Evolutionary conservation across 2,113 vertebrate genomes (phyloP).

Genomic region (Scomber colias): DNA sequence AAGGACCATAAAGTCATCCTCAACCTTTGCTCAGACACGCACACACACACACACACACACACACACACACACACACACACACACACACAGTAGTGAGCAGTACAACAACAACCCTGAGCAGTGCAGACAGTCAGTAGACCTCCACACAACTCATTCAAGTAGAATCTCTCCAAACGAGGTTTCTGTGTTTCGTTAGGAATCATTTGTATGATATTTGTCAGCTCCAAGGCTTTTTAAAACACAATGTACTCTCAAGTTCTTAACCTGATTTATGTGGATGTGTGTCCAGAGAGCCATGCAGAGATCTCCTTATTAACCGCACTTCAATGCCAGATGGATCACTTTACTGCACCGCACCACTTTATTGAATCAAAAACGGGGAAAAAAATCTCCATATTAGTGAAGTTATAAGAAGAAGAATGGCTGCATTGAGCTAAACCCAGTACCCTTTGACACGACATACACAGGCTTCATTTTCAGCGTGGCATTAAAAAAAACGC

Average conservation of each 20-base stretch:
- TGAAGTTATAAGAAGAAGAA: conserved; percentile 37
- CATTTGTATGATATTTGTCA: conserved; percentile 56
- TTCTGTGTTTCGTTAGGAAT: conserved; percentile 31
- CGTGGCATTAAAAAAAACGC: conserved; percentile 1
- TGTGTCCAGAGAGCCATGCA: conserved; percentile 9
- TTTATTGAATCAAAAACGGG: conserved; percentile 26
- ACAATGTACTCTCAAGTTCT: conserved; percentile 24
- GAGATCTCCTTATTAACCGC: conserved; percentile 42
- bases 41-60: too few species aligned
- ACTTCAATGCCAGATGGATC: conserved; percentile 33
- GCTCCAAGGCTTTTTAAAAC: conserved; percentile 47
- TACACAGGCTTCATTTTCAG: conserved; percentile 1
- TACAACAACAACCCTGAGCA: conserved; percentile 17
- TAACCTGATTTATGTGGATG: conserved; percentile 37
- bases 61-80: too few species aligned
- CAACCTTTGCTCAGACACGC: background rate
- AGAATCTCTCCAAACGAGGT: conserved; percentile 29
- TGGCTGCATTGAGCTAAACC: conserved; percentile 19
- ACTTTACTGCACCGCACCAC: conserved; percentile 11
- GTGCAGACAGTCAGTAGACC: background rate
- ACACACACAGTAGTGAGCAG: too few species aligned
- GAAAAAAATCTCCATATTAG: conserved; percentile 21
- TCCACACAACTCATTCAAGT: background rate
- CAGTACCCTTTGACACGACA: conserved; percentile 7
- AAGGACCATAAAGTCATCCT: conserved; percentile 22